Evolutionary conservation across 2,888 invertebrate genomes (phyloP).

Genomic region (Perdita meconis): DNA sequence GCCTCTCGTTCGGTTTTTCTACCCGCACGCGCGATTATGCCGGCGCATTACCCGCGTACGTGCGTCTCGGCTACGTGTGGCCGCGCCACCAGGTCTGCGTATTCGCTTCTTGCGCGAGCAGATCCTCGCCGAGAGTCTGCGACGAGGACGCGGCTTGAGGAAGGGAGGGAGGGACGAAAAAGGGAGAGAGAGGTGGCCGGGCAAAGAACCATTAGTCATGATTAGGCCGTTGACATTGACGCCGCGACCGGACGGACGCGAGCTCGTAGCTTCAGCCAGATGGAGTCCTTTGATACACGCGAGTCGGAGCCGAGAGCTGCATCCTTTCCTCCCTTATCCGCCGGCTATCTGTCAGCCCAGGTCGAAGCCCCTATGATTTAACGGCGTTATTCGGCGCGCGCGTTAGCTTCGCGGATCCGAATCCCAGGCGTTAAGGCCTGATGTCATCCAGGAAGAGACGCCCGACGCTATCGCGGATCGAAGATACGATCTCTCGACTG

Average conservation of each 20-base stretch:
- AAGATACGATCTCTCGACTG: conserved; percentile 42
- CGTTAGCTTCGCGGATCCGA: conserved; percentile 54
- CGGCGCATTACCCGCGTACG: conserved; percentile 66
- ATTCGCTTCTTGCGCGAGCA: conserved; percentile 24
- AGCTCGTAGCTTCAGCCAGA: conserved; percentile 65
- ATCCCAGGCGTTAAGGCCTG: conserved; percentile 21
- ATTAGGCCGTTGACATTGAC: conserved; percentile 78
- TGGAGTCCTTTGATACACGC: conserved; percentile 74
- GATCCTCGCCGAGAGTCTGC: neutral
- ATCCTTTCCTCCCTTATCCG: conserved; percentile 70
- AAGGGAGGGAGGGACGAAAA: neutral
- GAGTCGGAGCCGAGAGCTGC: conserved; percentile 60
- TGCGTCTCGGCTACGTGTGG: conserved; percentile 47
- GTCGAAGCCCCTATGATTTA: conserved; percentile 70
- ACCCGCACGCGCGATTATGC: conserved; percentile 63
- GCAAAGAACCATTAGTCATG: conserved; percentile 76
- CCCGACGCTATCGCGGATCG: conserved; percentile 26
- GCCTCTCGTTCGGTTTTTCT: conserved; percentile 53
- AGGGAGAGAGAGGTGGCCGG: conserved; percentile 28
- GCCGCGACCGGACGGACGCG: conserved; percentile 70
- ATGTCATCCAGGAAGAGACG: conserved; percentile 29
- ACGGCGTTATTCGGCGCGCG: conserved; percentile 59
- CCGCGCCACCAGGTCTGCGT: conserved; percentile 34
- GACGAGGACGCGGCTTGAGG: conserved; percentile 3
- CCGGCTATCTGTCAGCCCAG: conserved; percentile 63